Evolutionary conservation across 2,888 invertebrate species (phyloP).

Genomic region (Mongoloraphidia duomilia): DNA sequence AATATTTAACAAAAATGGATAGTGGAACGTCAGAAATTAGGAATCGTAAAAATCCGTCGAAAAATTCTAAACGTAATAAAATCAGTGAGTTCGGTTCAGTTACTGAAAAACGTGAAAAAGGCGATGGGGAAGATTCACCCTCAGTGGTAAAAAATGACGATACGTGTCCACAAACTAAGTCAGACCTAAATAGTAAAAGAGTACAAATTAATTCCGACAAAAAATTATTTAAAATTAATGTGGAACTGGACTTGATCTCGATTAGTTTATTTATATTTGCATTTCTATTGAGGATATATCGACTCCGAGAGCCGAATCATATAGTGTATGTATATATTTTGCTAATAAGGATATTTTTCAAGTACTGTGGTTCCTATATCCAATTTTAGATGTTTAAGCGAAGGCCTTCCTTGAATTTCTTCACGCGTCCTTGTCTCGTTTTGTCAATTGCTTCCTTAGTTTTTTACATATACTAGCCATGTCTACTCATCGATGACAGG

Average conservation of each 20-base stretch:
- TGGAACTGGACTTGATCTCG: constrained; percentile 65
- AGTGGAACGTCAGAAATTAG: too few species aligned
- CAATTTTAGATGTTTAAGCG: constrained; percentile 2
- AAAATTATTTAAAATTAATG: constrained; percentile 35
- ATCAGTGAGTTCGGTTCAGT: not conserved
- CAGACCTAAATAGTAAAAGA: constrained; percentile 3
- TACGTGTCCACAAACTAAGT: not conserved
- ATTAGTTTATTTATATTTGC: constrained; percentile 52
- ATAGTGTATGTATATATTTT: constrained; percentile 72
- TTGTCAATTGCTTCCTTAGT: too few species aligned
- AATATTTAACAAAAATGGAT: too few species aligned
- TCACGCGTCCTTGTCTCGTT: too few species aligned
- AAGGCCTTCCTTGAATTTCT: not conserved
- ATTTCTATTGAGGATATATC: constrained; percentile 65
- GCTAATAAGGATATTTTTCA: not conserved
- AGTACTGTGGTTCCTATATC: not conserved
- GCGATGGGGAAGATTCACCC: constrained; percentile 8
- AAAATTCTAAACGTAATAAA: not conserved
- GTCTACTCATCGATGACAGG: too few species aligned
- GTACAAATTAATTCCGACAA: constrained; percentile 6
- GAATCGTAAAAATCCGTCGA: too few species aligned
- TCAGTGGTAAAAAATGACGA: constrained; percentile 11
- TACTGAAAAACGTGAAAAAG: constrained; percentile 13
- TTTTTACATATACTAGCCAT: too few species aligned
- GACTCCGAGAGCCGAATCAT: constrained; percentile 67